A percentile compares a stretch with the other conserved stretches of the same genome.
These are phyloP conservation scores for Callinectes sapidus DNA, from an alignment of 2,888 invertebrate species.

Conservation along the genomic window DNA sequence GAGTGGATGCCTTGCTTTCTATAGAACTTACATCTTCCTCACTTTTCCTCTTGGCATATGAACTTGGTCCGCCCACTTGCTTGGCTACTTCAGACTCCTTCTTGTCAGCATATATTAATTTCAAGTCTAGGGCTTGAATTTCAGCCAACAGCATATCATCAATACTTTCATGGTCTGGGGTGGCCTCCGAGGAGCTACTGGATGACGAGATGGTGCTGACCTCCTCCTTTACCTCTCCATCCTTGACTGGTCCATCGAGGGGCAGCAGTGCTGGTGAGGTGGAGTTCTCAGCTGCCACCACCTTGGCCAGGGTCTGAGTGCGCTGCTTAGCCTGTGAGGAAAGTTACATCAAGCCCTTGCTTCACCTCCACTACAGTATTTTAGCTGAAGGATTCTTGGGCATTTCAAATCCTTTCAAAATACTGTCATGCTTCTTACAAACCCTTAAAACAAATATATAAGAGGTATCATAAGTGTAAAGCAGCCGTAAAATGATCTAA, in stretches of 20 bases:
- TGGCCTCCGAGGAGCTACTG: conserved; percentile 55
- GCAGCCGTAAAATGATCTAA: background rate
- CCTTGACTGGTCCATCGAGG: conserved; percentile 39
- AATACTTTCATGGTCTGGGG: conserved; percentile 60
- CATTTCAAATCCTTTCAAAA: background rate
- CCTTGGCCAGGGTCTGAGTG: conserved; percentile 61
- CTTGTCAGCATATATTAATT: conserved; percentile 36
- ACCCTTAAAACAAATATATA: background rate
- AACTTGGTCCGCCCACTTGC: background rate
- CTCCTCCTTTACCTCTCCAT: conserved; percentile 50
- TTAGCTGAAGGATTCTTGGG: background rate
- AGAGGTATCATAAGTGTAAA: background rate
- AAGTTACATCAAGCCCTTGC: background rate
- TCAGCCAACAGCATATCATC: conserved; percentile 38
- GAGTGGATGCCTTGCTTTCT: conserved; percentile 62
- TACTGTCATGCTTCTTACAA: background rate
- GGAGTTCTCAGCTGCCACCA: conserved; percentile 58
- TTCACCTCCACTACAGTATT: background rate
- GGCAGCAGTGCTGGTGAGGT: conserved; percentile 48
- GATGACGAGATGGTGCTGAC: conserved; percentile 54
- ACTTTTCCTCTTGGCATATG: conserved; percentile 59
- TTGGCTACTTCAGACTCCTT: conserved; percentile 21
- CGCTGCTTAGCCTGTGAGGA: conserved; percentile 60
- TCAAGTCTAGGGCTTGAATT: conserved; percentile 55
- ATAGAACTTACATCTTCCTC: conserved; percentile 63